Evolutionary conservation across 1,140 invertebrate species (phyloP), one percentile per base, ranked within the genome.

Genomic region (Piezodorus guildinii): DNA sequence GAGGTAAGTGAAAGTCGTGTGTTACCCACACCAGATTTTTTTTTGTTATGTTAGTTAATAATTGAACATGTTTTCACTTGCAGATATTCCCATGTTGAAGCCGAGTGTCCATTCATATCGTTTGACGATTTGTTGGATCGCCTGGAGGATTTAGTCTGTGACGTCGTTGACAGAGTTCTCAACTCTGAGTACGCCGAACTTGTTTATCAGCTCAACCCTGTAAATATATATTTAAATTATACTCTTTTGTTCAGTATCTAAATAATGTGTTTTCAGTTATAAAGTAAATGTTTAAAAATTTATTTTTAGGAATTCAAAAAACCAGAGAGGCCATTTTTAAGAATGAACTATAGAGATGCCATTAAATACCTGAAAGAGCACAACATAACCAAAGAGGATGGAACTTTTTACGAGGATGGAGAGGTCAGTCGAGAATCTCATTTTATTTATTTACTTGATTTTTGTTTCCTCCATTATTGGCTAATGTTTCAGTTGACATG

Each of bases 351-450:
- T 74, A 77, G 76, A 0, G 94, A 98, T 67, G 97, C 96, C 10
- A 95, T 99, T 69, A 83, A 88, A 67, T 99, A 92, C 78, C 77
- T 99, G 1, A 91, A 87, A 71, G 85, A 88, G 23, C 81, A 99
- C 76, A 87, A 94, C 73, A 96, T 99, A 58, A 95, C 85, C 5
- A 99, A 99, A 75, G 96, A 98, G 21, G 95, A 99, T 78, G 94
- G 94, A 9, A 85, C 84, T 1, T 94, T 91, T 73, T 99, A 98
- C 76, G 94, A 98, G 79, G 97, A 95, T 78, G 96, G 96, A 70
- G 96, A 99, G 75, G 90, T 90, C 6, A 10, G 34, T 39, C 12
- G 34, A 39, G 2, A 10, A 10, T 1, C 34, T 4, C 12, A 10
- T 10, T 10, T 1, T 39, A 39, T 39, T 39, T 39, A 10, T 39